Conservation (phyloP, 1,140 invertebrate genomes). For the Brachionus angularis region DNA sequence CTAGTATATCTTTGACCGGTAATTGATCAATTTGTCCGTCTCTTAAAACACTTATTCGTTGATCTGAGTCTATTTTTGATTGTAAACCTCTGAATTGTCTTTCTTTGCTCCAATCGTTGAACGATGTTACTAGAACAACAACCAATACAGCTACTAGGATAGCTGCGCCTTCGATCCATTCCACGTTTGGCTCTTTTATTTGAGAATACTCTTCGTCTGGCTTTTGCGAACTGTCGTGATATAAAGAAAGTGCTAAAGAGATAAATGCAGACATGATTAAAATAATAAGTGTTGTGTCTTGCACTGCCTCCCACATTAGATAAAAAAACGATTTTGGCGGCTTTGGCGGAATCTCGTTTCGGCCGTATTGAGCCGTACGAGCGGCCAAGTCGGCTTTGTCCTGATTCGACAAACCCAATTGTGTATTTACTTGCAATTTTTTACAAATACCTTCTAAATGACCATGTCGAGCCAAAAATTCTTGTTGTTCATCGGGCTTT, state of each 20-base stretch:
- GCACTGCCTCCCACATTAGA: slow-evolving; percentile 97
- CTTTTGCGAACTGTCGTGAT: slow-evolving; percentile 44
- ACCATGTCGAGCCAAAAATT: neutral
- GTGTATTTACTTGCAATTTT: slow-evolving; percentile 1
- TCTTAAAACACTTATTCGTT: slow-evolving; percentile 94
- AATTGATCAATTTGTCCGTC: slow-evolving; percentile 85
- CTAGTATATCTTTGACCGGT: slow-evolving; percentile 91
- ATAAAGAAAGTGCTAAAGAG: slow-evolving; percentile 57
- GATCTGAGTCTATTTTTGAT: slow-evolving; percentile 95
- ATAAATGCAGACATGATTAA: slow-evolving; percentile 57
- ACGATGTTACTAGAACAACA: slow-evolving; percentile 94
- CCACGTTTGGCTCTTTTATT: slow-evolving; percentile 2
- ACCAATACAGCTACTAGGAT: slow-evolving; percentile 96
- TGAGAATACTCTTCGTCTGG: neutral
- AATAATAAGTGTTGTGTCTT: slow-evolving; percentile 98
- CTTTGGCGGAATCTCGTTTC: slow-evolving; percentile 96
- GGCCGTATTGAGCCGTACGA: slow-evolving; percentile 87
- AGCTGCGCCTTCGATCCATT: slow-evolving; percentile 93
- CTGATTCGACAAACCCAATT: slow-evolving; percentile 72
- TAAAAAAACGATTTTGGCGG: slow-evolving; percentile 97
- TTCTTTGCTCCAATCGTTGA: slow-evolving; percentile 99
- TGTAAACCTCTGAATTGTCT: slow-evolving; percentile 93
- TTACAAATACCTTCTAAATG: slow-evolving; percentile 19
- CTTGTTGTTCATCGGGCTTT: slow-evolving; percentile 4
- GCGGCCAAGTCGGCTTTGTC: slow-evolving; percentile 81